phyloP scores from a whole-genome alignment of 2,797 vertebrate genomes.

The Pyrrhura leucotis region DNA sequence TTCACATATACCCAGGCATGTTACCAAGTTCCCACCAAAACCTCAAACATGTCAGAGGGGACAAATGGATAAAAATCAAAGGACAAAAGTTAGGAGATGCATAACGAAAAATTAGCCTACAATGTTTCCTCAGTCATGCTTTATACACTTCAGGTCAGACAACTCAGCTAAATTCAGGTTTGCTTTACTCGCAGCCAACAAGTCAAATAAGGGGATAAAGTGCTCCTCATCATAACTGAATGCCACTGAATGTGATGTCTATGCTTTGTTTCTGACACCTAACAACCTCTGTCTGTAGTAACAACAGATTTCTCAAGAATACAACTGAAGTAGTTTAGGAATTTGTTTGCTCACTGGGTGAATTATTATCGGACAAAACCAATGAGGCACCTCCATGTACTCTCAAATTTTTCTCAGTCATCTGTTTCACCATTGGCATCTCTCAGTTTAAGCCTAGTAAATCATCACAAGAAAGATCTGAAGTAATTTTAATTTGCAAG shows the following conservation, averaged over 20 bases:
- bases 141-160: neutral
- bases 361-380: neutral
- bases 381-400: neutral
- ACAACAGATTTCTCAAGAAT: neutral
- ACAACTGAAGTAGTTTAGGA: neutral
- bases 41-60: neutral
- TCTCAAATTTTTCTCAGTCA: conserved; percentile 18
- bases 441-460: neutral
- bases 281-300: neutral
- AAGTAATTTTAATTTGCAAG: neutral
- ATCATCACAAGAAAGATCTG: neutral
- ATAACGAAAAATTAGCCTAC: neutral
- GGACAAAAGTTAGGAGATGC: neutral
- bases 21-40: neutral
- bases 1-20: neutral
- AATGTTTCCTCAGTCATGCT: neutral
- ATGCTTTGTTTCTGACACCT: neutral
- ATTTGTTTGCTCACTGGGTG: neutral
- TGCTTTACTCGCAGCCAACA: neutral
- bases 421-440: neutral
- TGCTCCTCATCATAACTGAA: neutral
- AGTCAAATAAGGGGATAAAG: neutral
- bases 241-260: neutral
- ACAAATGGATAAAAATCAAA: neutral
- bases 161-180: neutral